phyloP scores from a whole-genome alignment of 2,797 vertebrate genomes.

The Neostethus bicornis region DNA sequence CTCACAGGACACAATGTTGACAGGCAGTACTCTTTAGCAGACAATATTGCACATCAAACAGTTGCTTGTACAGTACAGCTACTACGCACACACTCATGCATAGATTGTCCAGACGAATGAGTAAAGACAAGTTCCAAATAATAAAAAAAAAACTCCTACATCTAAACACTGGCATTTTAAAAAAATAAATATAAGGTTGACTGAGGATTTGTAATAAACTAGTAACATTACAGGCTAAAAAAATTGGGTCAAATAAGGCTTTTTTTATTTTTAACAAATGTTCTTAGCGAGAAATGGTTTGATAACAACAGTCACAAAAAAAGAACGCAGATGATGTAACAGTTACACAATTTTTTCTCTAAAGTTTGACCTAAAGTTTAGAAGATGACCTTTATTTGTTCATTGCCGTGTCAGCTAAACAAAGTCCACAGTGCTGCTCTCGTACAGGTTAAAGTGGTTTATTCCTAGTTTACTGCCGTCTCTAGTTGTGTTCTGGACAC shows the following conservation, averaged over 20 bases:
- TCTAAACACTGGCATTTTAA: constrained; percentile 47
- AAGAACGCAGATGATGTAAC: constrained; percentile 44
- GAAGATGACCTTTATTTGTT: constrained; percentile 30
- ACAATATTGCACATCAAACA: constrained; percentile 69
- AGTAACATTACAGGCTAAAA: constrained; percentile 52
- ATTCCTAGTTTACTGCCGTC: constrained; percentile 7
- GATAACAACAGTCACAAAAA: constrained; percentile 46
- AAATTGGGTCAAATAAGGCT: constrained; percentile 71
- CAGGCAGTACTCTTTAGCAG: constrained; percentile 41
- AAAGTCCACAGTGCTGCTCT: constrained; percentile 66
- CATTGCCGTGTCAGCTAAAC: constrained; percentile 41
- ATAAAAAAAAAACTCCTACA: constrained; percentile 41
- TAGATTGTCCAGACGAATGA: constrained; percentile 59
- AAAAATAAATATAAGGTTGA: constrained; percentile 65
- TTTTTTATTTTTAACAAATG: constrained; percentile 45
- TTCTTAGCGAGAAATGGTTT: constrained; percentile 31
- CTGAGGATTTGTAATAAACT: constrained; percentile 45
- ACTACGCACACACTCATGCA: constrained; percentile 68
- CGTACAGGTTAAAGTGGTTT: constrained; percentile 29
- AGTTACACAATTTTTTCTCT: constrained; percentile 29
- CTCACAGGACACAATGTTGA: constrained; percentile 45
- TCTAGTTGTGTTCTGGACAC: neutral
- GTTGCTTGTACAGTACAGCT: constrained; percentile 55
- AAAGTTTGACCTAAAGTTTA: constrained; percentile 20
- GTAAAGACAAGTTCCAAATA: constrained; percentile 50